A percentile compares a stretch with the other conserved stretches of the same genome.
Evolutionary conservation across 2,888 invertebrate genomes (phyloP).

Genomic region (Actias luna): DNA sequence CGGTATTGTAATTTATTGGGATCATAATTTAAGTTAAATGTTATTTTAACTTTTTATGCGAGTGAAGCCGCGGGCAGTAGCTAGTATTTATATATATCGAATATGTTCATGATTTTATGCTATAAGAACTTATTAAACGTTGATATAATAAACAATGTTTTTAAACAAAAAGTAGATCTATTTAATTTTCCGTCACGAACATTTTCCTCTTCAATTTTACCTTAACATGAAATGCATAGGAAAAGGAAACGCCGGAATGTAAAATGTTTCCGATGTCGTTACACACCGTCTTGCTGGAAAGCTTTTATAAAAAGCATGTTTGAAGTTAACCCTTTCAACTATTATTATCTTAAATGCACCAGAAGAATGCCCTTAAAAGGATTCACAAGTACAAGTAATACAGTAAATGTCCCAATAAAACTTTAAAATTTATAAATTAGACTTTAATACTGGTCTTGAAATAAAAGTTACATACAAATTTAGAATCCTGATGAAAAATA

Average conservation of each 20-base stretch:
- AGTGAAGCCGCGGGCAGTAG: too few relatives aligned
- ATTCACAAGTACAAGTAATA: not conserved
- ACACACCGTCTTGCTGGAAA: constrained; percentile 58
- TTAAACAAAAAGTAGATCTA: not conserved
- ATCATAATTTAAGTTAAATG: too few relatives aligned
- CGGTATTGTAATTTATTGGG: too few relatives aligned
- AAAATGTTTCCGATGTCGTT: constrained; percentile 68
- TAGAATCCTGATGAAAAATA: too few relatives aligned
- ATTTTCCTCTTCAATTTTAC: constrained; percentile 31
- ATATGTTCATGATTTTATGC: not conserved
- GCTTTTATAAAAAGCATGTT: constrained; percentile 56
- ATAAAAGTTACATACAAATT: too few relatives aligned
- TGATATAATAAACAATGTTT: not conserved
- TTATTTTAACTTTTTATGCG: too few relatives aligned
- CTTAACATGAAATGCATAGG: constrained; percentile 44
- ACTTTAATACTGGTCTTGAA: not conserved
- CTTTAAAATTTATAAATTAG: not conserved
- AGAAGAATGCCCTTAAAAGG: constrained; percentile 41
- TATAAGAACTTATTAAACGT: not conserved
- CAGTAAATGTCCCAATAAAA: constrained; percentile 10
- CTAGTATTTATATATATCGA: not conserved
- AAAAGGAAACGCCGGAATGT: constrained; percentile 57
- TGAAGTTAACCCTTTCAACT: constrained; percentile 50
- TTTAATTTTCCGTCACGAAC: constrained; percentile 23
- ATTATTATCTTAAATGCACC: constrained; percentile 56